phyloP scores from a whole-genome alignment of 2,888 invertebrate species.

The Scaptomyza polygonia region DNA sequence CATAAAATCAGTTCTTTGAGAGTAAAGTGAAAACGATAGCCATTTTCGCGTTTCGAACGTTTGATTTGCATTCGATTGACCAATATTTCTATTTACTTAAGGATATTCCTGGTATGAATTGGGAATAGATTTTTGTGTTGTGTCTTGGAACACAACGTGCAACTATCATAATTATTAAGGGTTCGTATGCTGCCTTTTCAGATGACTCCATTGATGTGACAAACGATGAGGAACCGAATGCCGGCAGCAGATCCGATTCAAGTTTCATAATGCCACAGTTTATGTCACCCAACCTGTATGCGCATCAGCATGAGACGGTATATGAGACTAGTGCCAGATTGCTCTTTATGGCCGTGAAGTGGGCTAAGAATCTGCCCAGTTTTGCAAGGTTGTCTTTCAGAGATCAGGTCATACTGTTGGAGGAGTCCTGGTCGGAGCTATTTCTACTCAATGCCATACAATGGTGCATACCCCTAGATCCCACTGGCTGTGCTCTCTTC shows the following conservation, averaged over 20 bases:
- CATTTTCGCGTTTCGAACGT: too few relatives aligned
- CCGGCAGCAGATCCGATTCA: slow-evolving; percentile 82
- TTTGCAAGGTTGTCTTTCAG: slow-evolving; percentile 97
- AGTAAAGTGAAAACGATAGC: too few relatives aligned
- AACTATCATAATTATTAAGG: too few relatives aligned
- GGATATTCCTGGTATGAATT: too few relatives aligned
- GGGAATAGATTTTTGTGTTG: too few relatives aligned
- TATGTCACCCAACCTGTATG: slow-evolving; percentile 83
- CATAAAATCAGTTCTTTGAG: too few relatives aligned
- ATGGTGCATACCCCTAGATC: slow-evolving; percentile 97
- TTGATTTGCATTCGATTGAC: too few relatives aligned
- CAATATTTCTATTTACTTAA: too few relatives aligned
- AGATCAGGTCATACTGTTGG: slow-evolving; percentile 98
- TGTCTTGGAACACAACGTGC: too few relatives aligned
- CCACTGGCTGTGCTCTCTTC: slow-evolving; percentile 92
- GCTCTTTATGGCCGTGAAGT: slow-evolving; percentile 99
- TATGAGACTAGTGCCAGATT: slow-evolving; percentile 98
- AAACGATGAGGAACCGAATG: slow-evolving; percentile 89
- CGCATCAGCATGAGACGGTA: slow-evolving; percentile 90
- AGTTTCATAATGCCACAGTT: slow-evolving; percentile 84
- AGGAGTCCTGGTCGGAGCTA: slow-evolving; percentile 98
- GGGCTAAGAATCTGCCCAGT: slow-evolving; percentile 99
- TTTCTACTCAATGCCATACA: slow-evolving; percentile 98
- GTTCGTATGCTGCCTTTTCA: slow-evolving; percentile 78
- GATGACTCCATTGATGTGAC: slow-evolving; percentile 96